These are phyloP conservation scores for Yasuhikotakia modesta DNA, from an alignment of 2,797 vertebrate species.

Conservation along the genomic window DNA sequence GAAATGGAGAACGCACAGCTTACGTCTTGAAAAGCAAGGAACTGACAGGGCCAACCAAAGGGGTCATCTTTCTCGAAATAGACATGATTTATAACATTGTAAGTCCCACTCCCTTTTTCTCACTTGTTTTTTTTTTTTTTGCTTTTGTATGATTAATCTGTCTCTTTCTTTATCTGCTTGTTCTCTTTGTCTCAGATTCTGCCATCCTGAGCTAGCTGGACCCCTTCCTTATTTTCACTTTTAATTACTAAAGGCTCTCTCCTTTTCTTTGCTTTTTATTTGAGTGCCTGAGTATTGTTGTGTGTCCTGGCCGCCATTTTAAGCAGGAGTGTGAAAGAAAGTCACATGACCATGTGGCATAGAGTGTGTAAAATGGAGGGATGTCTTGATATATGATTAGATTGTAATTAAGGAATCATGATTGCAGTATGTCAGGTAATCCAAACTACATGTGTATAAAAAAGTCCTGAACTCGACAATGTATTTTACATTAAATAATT, in stretches of 20 bases:
- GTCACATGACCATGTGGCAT: constrained; percentile 49
- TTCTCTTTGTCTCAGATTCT: constrained; percentile 27
- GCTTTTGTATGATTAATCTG: constrained; percentile 46
- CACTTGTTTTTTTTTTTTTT: constrained; percentile 61
- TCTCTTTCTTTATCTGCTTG: constrained; percentile 54
- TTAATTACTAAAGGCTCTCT: constrained; percentile 79
- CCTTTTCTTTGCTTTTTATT: constrained; percentile 73
- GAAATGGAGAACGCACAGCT: constrained; percentile 99
- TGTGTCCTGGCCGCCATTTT: constrained; percentile 80
- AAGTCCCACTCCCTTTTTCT: constrained; percentile 88
- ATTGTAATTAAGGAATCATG: constrained; percentile 11
- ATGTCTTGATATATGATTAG: constrained; percentile 36
- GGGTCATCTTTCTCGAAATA: constrained; percentile 99
- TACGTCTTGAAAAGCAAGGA: constrained; percentile 99
- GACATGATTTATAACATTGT: constrained; percentile 99
- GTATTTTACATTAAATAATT: not conserved
- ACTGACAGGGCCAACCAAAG: constrained; percentile 99
- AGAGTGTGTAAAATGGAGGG: constrained; percentile 54
- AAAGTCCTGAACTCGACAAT: not conserved
- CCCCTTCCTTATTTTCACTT: constrained; percentile 63
- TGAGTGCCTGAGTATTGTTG: constrained; percentile 57
- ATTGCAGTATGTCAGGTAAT: not conserved
- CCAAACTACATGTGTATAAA: not conserved
- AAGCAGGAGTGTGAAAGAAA: constrained; percentile 49
- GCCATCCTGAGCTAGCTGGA: constrained; percentile 63